Conservation (phyloP, 92 coral and sea anemone species). For the Epizoanthus rinbou region DNA sequence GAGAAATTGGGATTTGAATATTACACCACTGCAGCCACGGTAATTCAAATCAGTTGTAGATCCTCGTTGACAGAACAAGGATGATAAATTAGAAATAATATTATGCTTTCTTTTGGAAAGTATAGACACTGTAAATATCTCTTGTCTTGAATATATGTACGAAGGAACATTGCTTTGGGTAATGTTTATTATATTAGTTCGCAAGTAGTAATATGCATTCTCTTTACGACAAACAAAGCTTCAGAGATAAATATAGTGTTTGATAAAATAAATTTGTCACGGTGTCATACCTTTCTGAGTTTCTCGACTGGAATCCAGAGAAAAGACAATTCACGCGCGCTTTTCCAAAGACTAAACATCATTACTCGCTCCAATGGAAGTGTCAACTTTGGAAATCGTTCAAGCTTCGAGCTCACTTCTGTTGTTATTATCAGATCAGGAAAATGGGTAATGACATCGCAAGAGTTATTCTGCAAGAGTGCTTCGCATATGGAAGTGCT, state of each 20-base stretch:
- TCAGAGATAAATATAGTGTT: neutral
- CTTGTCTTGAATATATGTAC: neutral
- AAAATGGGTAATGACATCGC: neutral
- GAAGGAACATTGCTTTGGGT: neutral
- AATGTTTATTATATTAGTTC: neutral
- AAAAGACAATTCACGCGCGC: neutral
- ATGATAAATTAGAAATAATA: neutral
- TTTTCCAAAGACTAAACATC: neutral
- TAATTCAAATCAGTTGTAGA: neutral
- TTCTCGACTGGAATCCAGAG: too few species aligned
- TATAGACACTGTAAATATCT: neutral
- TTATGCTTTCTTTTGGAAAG: neutral
- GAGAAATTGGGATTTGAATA: neutral
- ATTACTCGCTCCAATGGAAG: constrained; percentile 20
- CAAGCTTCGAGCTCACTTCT: constrained; percentile 22
- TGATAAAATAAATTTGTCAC: neutral
- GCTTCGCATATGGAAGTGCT: neutral
- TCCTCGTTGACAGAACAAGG: neutral
- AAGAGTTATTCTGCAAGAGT: neutral
- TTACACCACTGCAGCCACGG: neutral
- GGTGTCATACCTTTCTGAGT: neutral
- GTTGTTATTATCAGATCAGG: constrained; percentile 1
- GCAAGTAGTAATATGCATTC: neutral
- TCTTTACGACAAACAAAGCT: neutral
- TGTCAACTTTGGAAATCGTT: neutral